phyloP scores from a whole-genome alignment of 2,113 vertebrate species.

The Phrynocephalus versicolor region DNA sequence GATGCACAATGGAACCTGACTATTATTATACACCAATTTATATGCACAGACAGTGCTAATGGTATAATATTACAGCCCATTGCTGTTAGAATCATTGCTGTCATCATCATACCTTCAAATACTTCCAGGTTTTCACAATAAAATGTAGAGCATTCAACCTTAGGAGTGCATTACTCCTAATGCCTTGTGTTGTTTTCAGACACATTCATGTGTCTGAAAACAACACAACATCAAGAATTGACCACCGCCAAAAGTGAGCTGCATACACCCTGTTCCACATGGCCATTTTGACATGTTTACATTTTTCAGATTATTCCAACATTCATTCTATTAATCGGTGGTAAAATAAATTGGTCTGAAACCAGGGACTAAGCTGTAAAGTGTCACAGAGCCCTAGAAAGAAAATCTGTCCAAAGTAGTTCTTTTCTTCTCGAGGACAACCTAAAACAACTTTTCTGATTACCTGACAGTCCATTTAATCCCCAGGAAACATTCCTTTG shows the following conservation, averaged over 20 bases:
- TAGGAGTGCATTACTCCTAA: not conserved
- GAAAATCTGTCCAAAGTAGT: slow-evolving; percentile 79
- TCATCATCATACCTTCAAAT: not conserved
- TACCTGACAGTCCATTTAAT: slow-evolving; percentile 87
- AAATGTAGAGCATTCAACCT: not conserved
- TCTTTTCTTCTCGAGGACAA: slow-evolving; percentile 79
- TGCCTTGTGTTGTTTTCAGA: not conserved
- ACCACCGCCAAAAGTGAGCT: not conserved
- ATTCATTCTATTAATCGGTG: slow-evolving; percentile 77
- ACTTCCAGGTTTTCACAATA: not conserved
- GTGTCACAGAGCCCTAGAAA: slow-evolving; percentile 78
- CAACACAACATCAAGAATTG: not conserved
- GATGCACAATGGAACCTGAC: not conserved
- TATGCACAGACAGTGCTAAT: not conserved
- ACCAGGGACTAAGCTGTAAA: slow-evolving; percentile 80
- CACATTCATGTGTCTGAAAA: not conserved
- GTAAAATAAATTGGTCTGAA: slow-evolving; percentile 76
- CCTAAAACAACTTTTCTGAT: slow-evolving; percentile 85
- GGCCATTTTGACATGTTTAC: not conserved
- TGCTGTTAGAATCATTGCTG: too few species aligned
- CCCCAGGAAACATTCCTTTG: slow-evolving; percentile 85
- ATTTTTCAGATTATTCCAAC: slow-evolving; percentile 67
- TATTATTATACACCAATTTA: not conserved
- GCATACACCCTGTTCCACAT: not conserved
- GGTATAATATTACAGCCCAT: not conserved